Conservation (phyloP, 2,888 invertebrate genomes). For the Heliconius erato region DNA sequence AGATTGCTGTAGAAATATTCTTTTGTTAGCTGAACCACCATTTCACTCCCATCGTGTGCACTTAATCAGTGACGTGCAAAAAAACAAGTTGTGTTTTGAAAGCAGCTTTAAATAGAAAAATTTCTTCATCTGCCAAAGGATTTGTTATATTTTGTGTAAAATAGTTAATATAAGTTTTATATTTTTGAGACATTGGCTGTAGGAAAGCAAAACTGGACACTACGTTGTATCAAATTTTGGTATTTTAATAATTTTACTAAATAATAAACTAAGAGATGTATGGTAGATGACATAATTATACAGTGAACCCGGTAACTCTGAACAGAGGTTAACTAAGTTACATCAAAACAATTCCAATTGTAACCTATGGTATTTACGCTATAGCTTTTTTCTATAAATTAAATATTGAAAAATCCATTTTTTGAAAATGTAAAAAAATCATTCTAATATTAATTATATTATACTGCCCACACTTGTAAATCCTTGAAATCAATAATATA, state of each 20-base stretch:
- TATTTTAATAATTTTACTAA: neutral
- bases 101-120: neutral
- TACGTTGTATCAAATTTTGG: neutral
- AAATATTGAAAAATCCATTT: too few species aligned
- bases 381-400: too few species aligned
- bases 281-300: too few species aligned
- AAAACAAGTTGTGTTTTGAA: conserved; percentile 31
- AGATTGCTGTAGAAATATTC: conserved; percentile 81
- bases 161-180: neutral
- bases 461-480: conserved; percentile 46
- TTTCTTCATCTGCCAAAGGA: neutral
- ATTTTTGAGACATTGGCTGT: neutral
- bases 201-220: neutral
- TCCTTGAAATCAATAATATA: conserved; percentile 69
- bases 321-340: too few species aligned
- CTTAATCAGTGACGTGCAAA: conserved; percentile 58
- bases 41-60: conserved; percentile 57
- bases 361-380: too few species aligned
- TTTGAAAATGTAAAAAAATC: neutral
- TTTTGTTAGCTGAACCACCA: conserved; percentile 73
- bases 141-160: neutral
- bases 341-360: too few species aligned
- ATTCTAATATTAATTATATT: neutral
- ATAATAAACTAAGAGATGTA: too few species aligned
- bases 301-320: too few species aligned